Conservation (phyloP, 92 coral and sea anemone genomes). For the Palythoa grandis region DNA sequence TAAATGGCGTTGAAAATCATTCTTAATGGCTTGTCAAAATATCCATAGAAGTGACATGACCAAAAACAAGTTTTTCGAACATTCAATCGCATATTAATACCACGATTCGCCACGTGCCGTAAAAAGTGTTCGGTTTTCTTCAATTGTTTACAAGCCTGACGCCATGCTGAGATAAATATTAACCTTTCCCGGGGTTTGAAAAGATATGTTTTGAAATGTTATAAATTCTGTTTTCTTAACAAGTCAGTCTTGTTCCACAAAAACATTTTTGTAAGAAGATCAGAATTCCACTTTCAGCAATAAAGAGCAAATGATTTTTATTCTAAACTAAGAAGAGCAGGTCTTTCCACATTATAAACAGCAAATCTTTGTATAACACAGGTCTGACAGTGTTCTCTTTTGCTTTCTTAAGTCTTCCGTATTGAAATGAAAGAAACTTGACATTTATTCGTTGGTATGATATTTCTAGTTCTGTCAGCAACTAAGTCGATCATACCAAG, state of each 20-base stretch:
- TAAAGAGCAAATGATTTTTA: not conserved
- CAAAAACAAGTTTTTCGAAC: not conserved
- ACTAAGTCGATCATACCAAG: not conserved
- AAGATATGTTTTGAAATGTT: too few relatives aligned
- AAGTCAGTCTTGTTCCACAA: slow-evolving; percentile 15
- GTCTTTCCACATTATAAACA: not conserved
- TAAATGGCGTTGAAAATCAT: not conserved
- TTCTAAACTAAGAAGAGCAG: not conserved
- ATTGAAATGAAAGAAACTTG: too few relatives aligned
- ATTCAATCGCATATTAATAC: slow-evolving; percentile 37
- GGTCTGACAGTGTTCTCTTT: not conserved
- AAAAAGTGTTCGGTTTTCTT: slow-evolving; percentile 6
- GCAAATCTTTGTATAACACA: not conserved
- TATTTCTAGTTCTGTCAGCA: not conserved
- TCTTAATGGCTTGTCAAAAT: not conserved
- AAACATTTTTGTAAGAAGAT: not conserved
- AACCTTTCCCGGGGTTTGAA: slow-evolving; percentile 9
- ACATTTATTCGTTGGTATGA: not conserved
- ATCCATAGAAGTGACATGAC: not conserved
- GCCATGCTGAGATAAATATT: slow-evolving; percentile 34
- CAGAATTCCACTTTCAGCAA: not conserved
- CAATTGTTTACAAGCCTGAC: slow-evolving; percentile 18
- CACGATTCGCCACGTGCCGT: slow-evolving; percentile 47
- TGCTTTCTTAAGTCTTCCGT: not conserved
- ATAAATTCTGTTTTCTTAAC: not conserved